Percentiles rank a stretch among this genome's conserved stretches.
These are phyloP conservation scores for Scaeva pyrastri DNA, from an alignment of 2,888 invertebrate genomes.

Conservation along the genomic window DNA sequence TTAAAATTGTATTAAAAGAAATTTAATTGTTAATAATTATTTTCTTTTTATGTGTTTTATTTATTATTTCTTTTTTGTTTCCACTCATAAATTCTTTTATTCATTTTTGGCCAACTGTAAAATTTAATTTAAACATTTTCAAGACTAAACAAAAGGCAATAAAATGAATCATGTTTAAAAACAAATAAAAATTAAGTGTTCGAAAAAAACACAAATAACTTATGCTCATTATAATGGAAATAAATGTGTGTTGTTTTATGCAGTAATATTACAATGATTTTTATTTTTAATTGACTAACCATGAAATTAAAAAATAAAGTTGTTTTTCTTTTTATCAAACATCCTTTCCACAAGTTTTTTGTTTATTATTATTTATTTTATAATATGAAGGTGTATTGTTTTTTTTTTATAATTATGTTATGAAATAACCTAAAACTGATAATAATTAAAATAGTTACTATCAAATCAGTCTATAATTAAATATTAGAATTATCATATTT, in stretches of 20 bases:
- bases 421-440: constrained; percentile 76
- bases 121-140: constrained; percentile 20
- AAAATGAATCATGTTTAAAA: constrained; percentile 6
- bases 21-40: constrained; percentile 41
- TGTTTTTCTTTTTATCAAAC: constrained; percentile 36
- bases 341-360: constrained; percentile 25
- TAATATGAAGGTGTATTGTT: constrained; percentile 41
- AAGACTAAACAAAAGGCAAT: constrained; percentile 9
- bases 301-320: constrained; percentile 68
- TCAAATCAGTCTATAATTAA: constrained; percentile 84
- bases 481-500: constrained; percentile 77
- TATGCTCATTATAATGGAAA: not conserved
- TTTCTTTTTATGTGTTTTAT: constrained; percentile 35
- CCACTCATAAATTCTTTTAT: constrained; percentile 2
- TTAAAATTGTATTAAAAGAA: constrained; percentile 64
- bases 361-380: constrained; percentile 34
- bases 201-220: not conserved
- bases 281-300: constrained; percentile 71
- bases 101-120: constrained; percentile 49
- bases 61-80: not conserved
- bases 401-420: constrained; percentile 56
- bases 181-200: not conserved
- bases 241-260: constrained; percentile 34
- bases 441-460: constrained; percentile 82
- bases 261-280: constrained; percentile 35